Conservation (phyloP, 2,888 invertebrate genomes). For the Cheilosia impressa region DNA sequence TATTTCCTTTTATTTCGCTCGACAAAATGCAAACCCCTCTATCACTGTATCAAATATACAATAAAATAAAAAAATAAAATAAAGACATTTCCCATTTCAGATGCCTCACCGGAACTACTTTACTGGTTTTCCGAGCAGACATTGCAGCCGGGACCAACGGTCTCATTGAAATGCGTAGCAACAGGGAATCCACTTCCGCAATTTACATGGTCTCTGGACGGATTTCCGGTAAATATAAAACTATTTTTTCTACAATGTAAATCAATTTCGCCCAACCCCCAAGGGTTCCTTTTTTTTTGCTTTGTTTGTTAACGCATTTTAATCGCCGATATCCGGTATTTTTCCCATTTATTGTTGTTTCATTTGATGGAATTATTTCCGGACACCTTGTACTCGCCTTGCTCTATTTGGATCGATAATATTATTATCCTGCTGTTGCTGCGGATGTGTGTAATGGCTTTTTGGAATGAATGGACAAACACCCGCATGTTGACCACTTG, state of each 20-base stretch:
- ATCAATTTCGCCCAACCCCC: slow-evolving; percentile 38
- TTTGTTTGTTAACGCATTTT: slow-evolving; percentile 10
- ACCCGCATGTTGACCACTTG: slow-evolving; percentile 65
- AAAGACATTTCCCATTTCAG: slow-evolving; percentile 84
- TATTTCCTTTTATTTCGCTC: slow-evolving; percentile 45
- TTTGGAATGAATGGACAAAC: slow-evolving; percentile 34
- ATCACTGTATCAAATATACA: background rate
- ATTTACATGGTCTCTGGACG: slow-evolving; percentile 95
- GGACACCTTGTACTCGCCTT: slow-evolving; percentile 9
- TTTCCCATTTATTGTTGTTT: slow-evolving; percentile 23
- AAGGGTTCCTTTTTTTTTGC: background rate
- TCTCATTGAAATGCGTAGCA: slow-evolving; percentile 96
- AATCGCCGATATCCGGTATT: slow-evolving; percentile 60
- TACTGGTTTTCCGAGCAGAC: slow-evolving; percentile 97
- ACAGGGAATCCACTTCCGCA: slow-evolving; percentile 97
- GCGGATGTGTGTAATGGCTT: slow-evolving; percentile 43
- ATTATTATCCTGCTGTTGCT: slow-evolving; percentile 43
- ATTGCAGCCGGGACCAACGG: slow-evolving; percentile 94
- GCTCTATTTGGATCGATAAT: slow-evolving; percentile 42
- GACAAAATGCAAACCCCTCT: background rate
- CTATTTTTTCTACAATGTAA: slow-evolving; percentile 53
- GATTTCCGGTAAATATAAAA: slow-evolving; percentile 89
- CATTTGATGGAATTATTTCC: slow-evolving; percentile 43
- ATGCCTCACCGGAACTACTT: slow-evolving; percentile 94
- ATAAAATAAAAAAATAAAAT: background rate